Conservation (phyloP, 1,140 invertebrate genomes). For the Drosophila sproati region DNA sequence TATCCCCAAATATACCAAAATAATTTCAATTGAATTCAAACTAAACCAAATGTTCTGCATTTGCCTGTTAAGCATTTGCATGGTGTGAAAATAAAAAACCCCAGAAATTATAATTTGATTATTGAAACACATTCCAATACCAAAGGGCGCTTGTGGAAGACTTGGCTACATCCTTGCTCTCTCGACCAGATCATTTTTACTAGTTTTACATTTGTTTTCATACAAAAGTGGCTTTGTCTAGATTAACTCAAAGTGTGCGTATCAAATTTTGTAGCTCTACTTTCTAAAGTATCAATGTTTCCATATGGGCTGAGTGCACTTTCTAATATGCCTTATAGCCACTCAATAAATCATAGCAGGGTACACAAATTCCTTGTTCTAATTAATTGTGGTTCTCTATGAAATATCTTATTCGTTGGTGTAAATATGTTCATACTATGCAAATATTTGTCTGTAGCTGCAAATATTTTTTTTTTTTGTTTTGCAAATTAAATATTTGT, state of each 20-base stretch:
- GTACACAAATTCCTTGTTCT: neutral
- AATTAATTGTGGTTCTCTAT: neutral
- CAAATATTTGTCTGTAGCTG: constrained; percentile 21
- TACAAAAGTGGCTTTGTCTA: neutral
- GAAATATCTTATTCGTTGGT: constrained; percentile 1
- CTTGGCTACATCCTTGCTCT: too few relatives aligned
- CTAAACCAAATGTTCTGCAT: constrained; percentile 4
- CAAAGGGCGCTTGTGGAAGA: neutral
- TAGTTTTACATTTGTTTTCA: neutral
- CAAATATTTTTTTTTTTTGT: constrained; percentile 1
- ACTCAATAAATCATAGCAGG: neutral
- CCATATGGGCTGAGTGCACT: neutral
- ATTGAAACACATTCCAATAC: neutral
- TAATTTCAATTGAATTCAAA: constrained; percentile 27
- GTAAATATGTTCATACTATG: neutral
- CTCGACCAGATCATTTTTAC: neutral
- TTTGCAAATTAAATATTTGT: constrained; percentile 8
- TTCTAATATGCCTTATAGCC: neutral
- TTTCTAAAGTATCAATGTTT: too few relatives aligned
- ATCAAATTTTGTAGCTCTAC: neutral
- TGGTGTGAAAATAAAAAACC: too few relatives aligned
- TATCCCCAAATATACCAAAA: constrained; percentile 3
- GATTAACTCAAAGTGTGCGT: neutral
- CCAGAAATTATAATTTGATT: neutral
- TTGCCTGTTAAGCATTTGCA: too few relatives aligned